Conservation (phyloP, 2,797 vertebrate genomes). For the Amazona finschi region DNA sequence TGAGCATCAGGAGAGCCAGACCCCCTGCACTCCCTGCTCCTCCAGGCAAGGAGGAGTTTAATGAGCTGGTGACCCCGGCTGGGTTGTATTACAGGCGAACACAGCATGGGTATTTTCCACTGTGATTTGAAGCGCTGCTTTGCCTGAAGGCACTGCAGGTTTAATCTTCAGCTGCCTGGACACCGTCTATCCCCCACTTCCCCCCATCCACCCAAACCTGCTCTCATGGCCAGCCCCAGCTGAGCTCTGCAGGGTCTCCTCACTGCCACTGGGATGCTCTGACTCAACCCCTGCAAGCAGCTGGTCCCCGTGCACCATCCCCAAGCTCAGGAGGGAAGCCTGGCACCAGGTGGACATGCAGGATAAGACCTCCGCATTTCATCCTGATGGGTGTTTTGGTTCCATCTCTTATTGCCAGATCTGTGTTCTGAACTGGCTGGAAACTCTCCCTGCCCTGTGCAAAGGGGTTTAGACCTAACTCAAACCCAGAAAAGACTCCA, state of each 20-base stretch:
- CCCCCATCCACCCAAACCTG: accelerated
- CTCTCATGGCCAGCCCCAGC: background rate
- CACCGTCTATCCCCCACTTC: accelerated
- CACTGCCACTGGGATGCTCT: background rate
- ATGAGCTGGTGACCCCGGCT: conserved; percentile 13
- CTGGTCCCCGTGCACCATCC: accelerated
- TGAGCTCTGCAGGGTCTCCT: accelerated
- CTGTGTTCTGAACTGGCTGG: background rate
- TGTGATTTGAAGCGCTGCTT: background rate
- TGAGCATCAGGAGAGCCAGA: background rate
- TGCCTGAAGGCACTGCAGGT: background rate
- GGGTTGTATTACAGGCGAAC: background rate
- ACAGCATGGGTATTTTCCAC: background rate
- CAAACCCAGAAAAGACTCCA: background rate
- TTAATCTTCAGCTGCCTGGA: background rate
- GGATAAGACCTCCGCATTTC: background rate
- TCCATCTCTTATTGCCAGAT: background rate
- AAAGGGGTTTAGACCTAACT: background rate
- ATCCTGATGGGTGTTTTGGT: background rate
- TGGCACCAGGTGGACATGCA: background rate
- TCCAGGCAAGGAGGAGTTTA: background rate
- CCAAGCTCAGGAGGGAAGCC: background rate
- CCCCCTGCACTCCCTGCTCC: background rate
- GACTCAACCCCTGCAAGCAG: accelerated
- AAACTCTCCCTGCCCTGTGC: background rate